Percentiles rank a stretch among this genome's conserved stretches.
Evolutionary conservation across 2,113 vertebrate genomes (phyloP).

Genomic region (Pomatorhinus ruficollis): DNA sequence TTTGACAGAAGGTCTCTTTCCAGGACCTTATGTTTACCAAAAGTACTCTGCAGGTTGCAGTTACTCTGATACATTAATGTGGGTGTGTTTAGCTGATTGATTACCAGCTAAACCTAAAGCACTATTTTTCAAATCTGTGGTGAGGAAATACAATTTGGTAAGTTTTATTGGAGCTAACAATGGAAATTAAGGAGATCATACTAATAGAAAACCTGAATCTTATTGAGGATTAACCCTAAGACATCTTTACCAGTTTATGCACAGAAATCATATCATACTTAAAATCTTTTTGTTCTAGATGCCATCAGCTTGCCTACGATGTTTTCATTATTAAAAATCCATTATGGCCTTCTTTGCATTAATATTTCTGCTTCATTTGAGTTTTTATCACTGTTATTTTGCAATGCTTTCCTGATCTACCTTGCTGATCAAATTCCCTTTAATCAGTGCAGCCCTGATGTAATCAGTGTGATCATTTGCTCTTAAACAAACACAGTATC

Average conservation of each 20-base stretch:
- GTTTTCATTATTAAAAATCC: background rate
- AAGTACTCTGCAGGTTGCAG: background rate
- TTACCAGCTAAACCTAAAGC: background rate
- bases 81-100: background rate
- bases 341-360: slow-evolving; percentile 5
- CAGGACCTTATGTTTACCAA: background rate
- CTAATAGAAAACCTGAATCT: background rate
- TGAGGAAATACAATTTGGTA: background rate
- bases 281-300: background rate
- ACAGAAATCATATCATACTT: background rate
- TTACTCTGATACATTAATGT: background rate
- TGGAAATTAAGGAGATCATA: background rate
- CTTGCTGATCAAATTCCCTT: slow-evolving; percentile 36
- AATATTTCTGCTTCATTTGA: slow-evolving; percentile 32
- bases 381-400: slow-evolving; percentile 32
- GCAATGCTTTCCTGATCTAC: slow-evolving; percentile 21
- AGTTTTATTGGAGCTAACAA: background rate
- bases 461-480: slow-evolving; percentile 38
- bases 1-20: background rate
- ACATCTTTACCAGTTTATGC: background rate
- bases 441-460: slow-evolving; percentile 43
- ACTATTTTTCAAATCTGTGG: background rate
- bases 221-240: background rate
- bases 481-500: slow-evolving; percentile 26
- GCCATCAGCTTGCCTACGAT: background rate